Base-by-base conservation (phyloP, 2,888 invertebrate species). In the Sesia apiformis region DNA sequence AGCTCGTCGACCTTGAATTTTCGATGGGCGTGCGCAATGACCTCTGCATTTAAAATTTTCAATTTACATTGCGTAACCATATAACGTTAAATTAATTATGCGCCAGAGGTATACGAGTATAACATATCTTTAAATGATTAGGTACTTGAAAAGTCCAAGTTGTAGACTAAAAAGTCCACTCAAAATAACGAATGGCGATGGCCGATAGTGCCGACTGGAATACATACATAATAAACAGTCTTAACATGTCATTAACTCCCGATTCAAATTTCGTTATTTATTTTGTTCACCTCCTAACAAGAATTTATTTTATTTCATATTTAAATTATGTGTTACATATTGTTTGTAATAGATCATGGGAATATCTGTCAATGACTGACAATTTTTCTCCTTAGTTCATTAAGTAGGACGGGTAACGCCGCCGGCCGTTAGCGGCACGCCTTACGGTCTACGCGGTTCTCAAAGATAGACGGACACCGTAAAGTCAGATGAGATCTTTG, bases 1-100 rank as follows among this genome's bases (percentile, higher is more conserved):
- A 52, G 55, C 62, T 58, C 56, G 62, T 57, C 54, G 65, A 62
- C 70, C 70, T 70, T 70, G 68, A 64, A 60, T 56, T 63, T 65
- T 67, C 61, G 60, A 63, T 65, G 63, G 65, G 55, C 53, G 55
- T 60, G 63, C 65, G 61, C 65, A 64, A 60, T 65, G 69, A 68
- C 65, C 65, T 67, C 64, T 63, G 60, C 6, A 43, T 43, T 41
- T 41, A 38, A 38, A 50, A 39, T 50, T 50, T 42, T 38, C 7
- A 50, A 50, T 50, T 50, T 38, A 39, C 50, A 39, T 50, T 50
- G 50, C 50, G 50, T 50, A 50, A 46, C 46, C 8, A 46, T 46
- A 46, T 46, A 46, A 46, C 46, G 23, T 23, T 23, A 46, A 46
- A 50, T 50, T 8, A 46, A 50, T 50, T 8, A 50, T 50, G 50